These are phyloP conservation scores for Regulus satrapa DNA, from an alignment of 2,113 vertebrate species.

Conservation along the genomic window DNA sequence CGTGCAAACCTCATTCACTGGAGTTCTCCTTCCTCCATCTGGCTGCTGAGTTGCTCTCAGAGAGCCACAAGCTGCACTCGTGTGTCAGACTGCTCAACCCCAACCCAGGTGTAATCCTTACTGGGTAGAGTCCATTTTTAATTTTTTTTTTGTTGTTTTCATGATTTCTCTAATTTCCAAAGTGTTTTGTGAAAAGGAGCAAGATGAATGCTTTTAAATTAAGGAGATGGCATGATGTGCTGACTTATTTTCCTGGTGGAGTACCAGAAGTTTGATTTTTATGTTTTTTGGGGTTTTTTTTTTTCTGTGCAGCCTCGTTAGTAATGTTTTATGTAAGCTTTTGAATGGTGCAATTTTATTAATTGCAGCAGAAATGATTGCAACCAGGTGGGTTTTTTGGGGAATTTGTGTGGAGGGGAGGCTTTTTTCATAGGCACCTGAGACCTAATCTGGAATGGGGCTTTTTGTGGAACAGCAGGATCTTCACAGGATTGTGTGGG, in stretches of 20 bases:
- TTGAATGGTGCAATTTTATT: neutral
- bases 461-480: neutral
- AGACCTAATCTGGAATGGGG: neutral
- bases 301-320: neutral
- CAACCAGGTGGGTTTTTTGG: neutral
- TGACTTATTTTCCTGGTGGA: neutral
- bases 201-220: neutral
- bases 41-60: neutral
- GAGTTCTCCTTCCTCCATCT: neutral
- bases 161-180: neutral
- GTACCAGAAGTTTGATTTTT: neutral
- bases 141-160: too few relatives aligned
- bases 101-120: neutral
- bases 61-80: neutral
- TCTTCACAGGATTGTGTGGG: neutral
- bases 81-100: neutral
- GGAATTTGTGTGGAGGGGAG: neutral
- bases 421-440: neutral
- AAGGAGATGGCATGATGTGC: neutral
- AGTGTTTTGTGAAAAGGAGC: neutral
- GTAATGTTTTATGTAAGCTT: neutral
- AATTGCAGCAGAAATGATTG: neutral
- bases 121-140: neutral
- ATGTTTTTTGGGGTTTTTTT: too few relatives aligned
- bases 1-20: accelerated